Base-by-base conservation (phyloP, 2,113 vertebrate species). In the Mobula hypostoma region DNA sequence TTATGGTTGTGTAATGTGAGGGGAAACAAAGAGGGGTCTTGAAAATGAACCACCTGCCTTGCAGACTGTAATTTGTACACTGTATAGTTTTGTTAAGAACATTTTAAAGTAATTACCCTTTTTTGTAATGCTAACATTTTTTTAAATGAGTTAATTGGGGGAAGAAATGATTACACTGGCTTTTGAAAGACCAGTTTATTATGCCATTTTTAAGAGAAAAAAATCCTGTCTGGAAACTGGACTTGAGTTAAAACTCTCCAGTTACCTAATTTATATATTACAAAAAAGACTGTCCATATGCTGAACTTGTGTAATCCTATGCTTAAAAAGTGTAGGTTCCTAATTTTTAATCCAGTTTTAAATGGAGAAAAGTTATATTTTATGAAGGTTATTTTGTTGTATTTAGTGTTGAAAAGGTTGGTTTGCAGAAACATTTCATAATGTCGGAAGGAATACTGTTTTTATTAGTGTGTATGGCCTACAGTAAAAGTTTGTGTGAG, bases 1-100 rank as follows among this genome's bases (percentile, higher is more conserved):
- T 97, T 97, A 98, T 98, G 91, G 97, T 97, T 97, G 98, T 97
- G 97, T 96, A 95, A 95, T 95, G 96, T 95, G 95, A 97, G 96
- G 98, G 97, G 97, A 97, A 96, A 96, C 95, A 96, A 97, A 93
- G 32, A 93, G 70, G 97, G 97, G 97, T 98, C 97, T 98, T 98
- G 98, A 97, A 98, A 97, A 98, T 95, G 96, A 98, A 97, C 97
- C 97, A 95, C 97, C 98, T 98, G 98, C 97, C 97, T 96, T 98
- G 96, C 97, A 97, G 98, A 98, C 98, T 98, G 97, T 97, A 98
- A 98, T 98, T 98, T 99, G 97, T 99, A 99, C 98, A 99, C 98
- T 99, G 99, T 99, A 99, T 98, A 98, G 97, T 97, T 97, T 98
- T 97, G 96, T 97, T 97, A 96, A 97, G 95, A 96, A 24, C 96